These are phyloP conservation scores for Leucoraja ocellata DNA, from an alignment of 2,797 vertebrate genomes.

Conservation along the genomic window DNA sequence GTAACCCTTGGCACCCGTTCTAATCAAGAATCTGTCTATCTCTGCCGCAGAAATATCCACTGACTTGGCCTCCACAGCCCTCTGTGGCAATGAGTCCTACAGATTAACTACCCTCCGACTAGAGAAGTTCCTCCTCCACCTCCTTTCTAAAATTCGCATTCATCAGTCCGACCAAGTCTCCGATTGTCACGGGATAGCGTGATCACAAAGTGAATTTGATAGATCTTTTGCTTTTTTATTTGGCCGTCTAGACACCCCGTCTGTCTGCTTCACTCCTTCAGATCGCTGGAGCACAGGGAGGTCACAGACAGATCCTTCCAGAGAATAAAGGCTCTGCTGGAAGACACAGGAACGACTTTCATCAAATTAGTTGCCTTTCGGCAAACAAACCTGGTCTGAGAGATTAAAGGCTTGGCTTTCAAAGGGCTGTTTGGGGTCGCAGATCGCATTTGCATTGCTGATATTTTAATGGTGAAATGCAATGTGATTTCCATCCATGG, in stretches of 20 bases:
- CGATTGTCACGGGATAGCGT: not conserved
- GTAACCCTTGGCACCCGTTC: no score
- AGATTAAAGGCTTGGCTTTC: conserved; percentile 16
- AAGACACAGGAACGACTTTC: conserved; percentile 3
- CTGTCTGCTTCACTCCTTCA: conserved; percentile 15
- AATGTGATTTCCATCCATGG: not conserved
- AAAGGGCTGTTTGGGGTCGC: not conserved
- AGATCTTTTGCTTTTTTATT: not conserved
- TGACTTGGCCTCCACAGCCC: no score
- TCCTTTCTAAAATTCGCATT: no score
- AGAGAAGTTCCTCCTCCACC: no score
- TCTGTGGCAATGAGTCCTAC: no score
- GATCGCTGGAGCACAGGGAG: not conserved
- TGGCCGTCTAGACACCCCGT: not conserved
- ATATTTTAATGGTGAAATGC: conserved; percentile 19
- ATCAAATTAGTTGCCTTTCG: conserved; percentile 20
- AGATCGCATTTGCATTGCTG: conserved; percentile 2
- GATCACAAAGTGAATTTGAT: conserved; percentile 9
- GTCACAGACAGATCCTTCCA: conserved; percentile 17
- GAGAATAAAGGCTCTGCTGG: conserved; percentile 16
- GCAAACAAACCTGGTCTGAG: not conserved
- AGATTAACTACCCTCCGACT: no score
- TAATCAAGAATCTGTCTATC: no score
- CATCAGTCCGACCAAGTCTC: no score
- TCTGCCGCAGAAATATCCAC: no score